Evolutionary conservation across 2,888 invertebrate species (phyloP), one percentile per base, ranked within the genome.

Genomic region (Rotaria magnacalcarata): DNA sequence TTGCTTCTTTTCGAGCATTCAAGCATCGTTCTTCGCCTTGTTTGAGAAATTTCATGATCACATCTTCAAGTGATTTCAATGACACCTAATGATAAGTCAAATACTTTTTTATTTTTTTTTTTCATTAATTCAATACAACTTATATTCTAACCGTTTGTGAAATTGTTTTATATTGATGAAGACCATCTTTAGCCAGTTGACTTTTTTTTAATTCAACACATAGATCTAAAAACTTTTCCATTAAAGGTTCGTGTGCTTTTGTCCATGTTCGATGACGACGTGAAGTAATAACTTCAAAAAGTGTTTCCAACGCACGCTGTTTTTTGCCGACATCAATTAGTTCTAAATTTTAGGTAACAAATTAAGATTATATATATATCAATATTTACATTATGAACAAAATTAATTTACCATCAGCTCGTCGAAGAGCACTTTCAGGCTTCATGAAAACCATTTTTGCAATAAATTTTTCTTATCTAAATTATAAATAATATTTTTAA

Each of bases 261-360:
- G 98, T 97, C 89, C 97, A 96, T 90, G 92, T 92, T 94, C 97
- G 96, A 88, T 93, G 92, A 93, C 97, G 96, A 91, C 97, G 97
- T 91, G 96, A 96, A 86, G 97, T 94, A 92, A 98, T 97, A 89
- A 97, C 96, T 92, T 99, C 99, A 91, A 97, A 97, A 80, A 99
- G 93, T 24, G 97, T 97, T 91, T 99, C 98, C 91, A 99, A 93
- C 86, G 99, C 99, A 90, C 97, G 93, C 85, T 96, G 94, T 52
- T 96, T 96, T 91, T 99, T 99, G 52, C 97, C 97, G 89, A 99
- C 95, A 93, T 97, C 97, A 92, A 99, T 97, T 91, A 99, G 97
- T 92, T 99, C 99, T 97, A 92, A 60, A 92, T 89, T 87, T 41
- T 75, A 14, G 16, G 16, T 52, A 14, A 52, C 21, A 34, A 19